These are phyloP conservation scores for Tachycineta bicolor DNA, from an alignment of 2,113 vertebrate genomes.

Conservation along the genomic window DNA sequence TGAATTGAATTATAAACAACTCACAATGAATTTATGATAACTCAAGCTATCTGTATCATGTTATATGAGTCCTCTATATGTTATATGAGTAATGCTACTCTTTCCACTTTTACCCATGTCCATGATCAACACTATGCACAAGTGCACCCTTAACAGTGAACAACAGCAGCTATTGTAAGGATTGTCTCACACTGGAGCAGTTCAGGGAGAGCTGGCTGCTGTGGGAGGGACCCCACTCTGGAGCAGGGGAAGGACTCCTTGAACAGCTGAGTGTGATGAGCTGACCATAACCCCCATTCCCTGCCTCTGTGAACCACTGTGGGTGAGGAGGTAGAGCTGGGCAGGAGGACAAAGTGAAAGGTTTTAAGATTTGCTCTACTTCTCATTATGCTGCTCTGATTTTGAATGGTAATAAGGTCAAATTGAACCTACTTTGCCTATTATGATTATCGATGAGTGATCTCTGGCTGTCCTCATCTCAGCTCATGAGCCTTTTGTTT, in stretches of 20 bases:
- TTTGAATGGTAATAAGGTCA: not conserved
- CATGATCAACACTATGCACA: not conserved
- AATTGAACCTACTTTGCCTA: not conserved
- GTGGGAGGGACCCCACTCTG: not conserved
- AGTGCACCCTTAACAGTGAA: not conserved
- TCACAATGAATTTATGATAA: not conserved
- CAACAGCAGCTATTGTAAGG: not conserved
- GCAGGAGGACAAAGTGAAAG: not conserved
- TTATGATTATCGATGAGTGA: accelerated
- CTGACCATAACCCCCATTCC: not conserved
- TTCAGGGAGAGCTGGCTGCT: not conserved
- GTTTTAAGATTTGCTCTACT: not conserved
- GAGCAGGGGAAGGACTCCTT: not conserved
- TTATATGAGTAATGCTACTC: not conserved
- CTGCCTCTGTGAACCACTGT: not conserved
- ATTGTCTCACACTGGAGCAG: too few relatives aligned
- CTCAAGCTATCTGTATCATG: not conserved
- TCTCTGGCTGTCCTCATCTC: not conserved
- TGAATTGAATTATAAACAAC: not conserved
- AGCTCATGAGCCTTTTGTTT: not conserved
- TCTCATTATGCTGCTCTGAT: not conserved
- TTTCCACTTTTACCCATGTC: not conserved
- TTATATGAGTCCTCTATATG: not conserved
- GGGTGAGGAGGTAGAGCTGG: not conserved
- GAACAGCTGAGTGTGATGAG: not conserved